These are phyloP conservation scores for Apotomis capreana DNA, from an alignment of 2,888 invertebrate species.

Conservation along the genomic window DNA sequence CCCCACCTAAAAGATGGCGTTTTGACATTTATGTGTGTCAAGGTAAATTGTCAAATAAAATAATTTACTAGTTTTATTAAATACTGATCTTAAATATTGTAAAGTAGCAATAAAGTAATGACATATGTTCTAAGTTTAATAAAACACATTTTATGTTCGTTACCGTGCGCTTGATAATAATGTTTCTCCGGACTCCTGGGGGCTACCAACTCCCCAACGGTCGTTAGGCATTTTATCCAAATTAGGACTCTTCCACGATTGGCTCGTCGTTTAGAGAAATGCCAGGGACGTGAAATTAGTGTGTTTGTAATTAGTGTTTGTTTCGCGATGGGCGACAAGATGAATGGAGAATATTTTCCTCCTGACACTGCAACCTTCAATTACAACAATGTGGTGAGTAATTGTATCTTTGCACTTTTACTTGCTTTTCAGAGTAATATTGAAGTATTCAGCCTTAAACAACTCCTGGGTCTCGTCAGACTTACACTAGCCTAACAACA, in stretches of 20 bases:
- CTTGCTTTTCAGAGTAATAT: slow-evolving; percentile 1
- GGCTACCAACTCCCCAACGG: slow-evolving; percentile 57
- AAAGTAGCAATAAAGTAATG: slow-evolving; percentile 10
- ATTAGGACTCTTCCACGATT: slow-evolving; percentile 47
- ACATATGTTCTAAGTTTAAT: slow-evolving; percentile 4
- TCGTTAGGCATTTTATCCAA: slow-evolving; percentile 51
- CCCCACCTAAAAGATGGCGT: slow-evolving; percentile 50
- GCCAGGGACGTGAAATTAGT: slow-evolving; percentile 51
- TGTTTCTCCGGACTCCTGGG: slow-evolving; percentile 66
- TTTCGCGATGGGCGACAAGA: slow-evolving; percentile 72
- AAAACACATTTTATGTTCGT: slow-evolving; percentile 17
- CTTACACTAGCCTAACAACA: neutral
- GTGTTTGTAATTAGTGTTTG: slow-evolving; percentile 48
- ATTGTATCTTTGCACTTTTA: slow-evolving; percentile 38
- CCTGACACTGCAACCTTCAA: slow-evolving; percentile 76
- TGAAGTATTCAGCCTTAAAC: neutral
- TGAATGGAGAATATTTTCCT: slow-evolving; percentile 74
- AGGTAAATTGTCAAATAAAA: slow-evolving; percentile 60
- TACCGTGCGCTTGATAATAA: slow-evolving; percentile 51
- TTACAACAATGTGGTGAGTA: slow-evolving; percentile 79
- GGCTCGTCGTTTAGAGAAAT: slow-evolving; percentile 45
- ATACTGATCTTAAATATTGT: slow-evolving; percentile 1
- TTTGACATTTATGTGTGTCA: slow-evolving; percentile 64
- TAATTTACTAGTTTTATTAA: slow-evolving; percentile 18
- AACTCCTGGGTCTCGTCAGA: neutral